Conservation (phyloP, 2,797 vertebrate genomes). For the Acipenser oxyrinchus region DNA sequence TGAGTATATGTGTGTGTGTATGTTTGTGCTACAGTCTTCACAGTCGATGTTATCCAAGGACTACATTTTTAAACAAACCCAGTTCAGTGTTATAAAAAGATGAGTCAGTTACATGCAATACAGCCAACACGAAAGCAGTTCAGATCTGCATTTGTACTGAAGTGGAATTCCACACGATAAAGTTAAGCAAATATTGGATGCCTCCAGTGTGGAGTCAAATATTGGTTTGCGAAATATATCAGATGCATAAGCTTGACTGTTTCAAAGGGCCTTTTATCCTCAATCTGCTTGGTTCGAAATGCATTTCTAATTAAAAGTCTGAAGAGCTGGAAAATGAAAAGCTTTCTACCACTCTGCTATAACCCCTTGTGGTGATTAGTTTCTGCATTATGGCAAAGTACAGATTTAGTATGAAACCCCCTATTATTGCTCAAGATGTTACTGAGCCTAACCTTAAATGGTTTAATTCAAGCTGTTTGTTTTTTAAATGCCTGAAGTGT, state of each 20-base stretch:
- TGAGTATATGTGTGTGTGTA: too few species aligned
- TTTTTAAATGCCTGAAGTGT: conserved; percentile 32
- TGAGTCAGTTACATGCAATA: too few species aligned
- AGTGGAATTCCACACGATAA: background rate
- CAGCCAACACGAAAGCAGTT: background rate
- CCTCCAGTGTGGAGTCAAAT: background rate
- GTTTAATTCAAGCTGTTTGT: conserved; percentile 47
- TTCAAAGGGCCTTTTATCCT: background rate
- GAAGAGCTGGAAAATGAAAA: background rate
- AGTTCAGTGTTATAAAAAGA: too few species aligned
- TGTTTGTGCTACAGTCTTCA: too few species aligned
- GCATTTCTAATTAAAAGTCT: background rate
- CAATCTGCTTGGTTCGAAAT: background rate
- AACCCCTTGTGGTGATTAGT: background rate
- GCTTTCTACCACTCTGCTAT: background rate
- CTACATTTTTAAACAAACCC: too few species aligned
- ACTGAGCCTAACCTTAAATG: conserved; percentile 26
- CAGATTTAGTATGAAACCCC: too few species aligned
- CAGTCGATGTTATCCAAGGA: too few species aligned
- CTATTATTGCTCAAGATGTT: background rate
- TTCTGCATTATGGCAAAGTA: background rate
- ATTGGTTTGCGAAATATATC: background rate
- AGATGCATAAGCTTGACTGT: background rate
- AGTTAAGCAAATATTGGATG: background rate
- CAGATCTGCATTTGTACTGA: background rate